Evolutionary conservation across 2,113 vertebrate species (phyloP).

Genomic region (Potamarius usumacintae): DNA sequence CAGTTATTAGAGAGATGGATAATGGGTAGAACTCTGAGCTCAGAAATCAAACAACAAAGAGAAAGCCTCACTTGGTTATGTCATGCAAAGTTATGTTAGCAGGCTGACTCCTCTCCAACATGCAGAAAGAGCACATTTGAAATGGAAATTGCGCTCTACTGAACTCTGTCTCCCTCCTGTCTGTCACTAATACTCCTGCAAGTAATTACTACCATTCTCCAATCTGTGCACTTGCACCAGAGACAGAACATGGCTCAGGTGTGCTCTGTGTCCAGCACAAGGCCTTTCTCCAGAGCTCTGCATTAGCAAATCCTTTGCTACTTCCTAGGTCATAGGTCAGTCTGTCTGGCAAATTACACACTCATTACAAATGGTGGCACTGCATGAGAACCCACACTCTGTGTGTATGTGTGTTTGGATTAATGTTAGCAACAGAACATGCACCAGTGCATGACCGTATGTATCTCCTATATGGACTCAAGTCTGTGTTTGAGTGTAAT

Average conservation of each 20-base stretch:
- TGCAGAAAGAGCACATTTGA: conserved; percentile 38
- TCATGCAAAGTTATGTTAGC: conserved; percentile 2
- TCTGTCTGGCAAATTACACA: conserved; percentile 11
- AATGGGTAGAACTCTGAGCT: neutral
- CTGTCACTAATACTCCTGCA: conserved; percentile 12
- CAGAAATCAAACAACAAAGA: neutral
- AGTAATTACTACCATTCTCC: conserved; percentile 28
- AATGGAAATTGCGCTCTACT: conserved; percentile 41
- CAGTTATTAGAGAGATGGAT: neutral
- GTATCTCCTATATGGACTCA: neutral
- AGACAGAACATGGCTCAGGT: neutral
- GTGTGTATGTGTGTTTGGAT: neutral
- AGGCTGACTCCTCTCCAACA: neutral
- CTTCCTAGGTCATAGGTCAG: conserved; percentile 12
- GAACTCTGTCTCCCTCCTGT: conserved; percentile 31
- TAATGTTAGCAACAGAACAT: neutral
- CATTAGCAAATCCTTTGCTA: conserved; percentile 11
- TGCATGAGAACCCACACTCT: neutral
- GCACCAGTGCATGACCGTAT: neutral
- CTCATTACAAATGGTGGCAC: conserved; percentile 15
- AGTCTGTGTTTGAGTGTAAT: too few relatives aligned
- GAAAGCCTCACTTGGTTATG: neutral
- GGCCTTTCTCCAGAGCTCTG: conserved; percentile 6
- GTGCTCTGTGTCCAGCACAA: conserved; percentile 2
- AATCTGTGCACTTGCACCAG: conserved; percentile 12